phyloP scores from a whole-genome alignment of 1,140 invertebrate species.

The Bathynomus jamesi region DNA sequence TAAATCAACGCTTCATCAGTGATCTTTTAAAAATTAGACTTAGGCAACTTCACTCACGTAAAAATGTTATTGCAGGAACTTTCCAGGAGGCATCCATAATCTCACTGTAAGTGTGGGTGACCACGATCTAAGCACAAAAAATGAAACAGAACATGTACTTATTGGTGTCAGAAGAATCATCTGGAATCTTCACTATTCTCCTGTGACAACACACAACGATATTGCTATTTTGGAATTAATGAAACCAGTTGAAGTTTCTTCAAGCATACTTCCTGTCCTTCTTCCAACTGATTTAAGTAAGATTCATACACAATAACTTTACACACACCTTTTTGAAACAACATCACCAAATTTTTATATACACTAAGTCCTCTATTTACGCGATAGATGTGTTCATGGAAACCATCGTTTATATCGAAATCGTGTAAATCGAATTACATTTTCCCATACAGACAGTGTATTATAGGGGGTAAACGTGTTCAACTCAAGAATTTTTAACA shows the following conservation, averaged over 20 bases:
- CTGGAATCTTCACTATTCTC: constrained; percentile 21
- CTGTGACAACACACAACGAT: constrained; percentile 49
- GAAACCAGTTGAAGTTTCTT: constrained; percentile 46
- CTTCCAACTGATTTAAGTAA: constrained; percentile 15
- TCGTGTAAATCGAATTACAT: no score
- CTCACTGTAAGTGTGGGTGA: constrained; percentile 23
- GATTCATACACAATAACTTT: background rate
- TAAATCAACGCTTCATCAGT: no score
- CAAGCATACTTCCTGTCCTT: constrained; percentile 35
- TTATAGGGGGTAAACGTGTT: no score
- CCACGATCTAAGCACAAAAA: constrained; percentile 30
- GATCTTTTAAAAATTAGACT: no score
- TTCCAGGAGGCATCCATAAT: constrained; percentile 19
- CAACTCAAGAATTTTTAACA: no score
- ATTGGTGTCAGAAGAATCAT: constrained; percentile 18
- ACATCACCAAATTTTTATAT: background rate
- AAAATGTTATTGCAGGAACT: no score
- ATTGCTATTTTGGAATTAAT: constrained; percentile 53
- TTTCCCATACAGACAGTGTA: no score
- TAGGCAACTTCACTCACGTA: no score
- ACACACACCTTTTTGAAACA: background rate
- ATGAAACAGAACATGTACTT: constrained; percentile 21
- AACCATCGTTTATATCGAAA: no score
- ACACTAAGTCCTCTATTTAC: no score
- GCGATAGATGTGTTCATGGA: no score